Base-by-base conservation (phyloP, 1,140 invertebrate species). In the Watersipora subatra region DNA sequence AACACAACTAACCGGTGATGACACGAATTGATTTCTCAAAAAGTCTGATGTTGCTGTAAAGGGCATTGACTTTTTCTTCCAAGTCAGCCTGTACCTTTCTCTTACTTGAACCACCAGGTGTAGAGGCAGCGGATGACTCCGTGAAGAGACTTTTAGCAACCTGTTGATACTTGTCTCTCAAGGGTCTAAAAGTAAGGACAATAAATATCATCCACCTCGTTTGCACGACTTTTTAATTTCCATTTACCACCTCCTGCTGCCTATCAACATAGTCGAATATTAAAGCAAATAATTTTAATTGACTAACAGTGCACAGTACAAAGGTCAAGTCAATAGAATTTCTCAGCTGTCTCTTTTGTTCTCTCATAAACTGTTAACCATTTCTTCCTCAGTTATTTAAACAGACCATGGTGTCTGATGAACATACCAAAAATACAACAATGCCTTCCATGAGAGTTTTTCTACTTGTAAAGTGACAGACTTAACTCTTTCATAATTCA, bases 41-140 rank as follows among this genome's bases (percentile, higher is more conserved):
- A 22, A 93, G 79, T 68, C 86, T 84, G 28, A 92, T 86, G 74
- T 92, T 90, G 59, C 84, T 74, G 72, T 83, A 81, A 15, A 92
- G 75, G 22, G 85, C 82, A 74, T 89, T 89, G 0, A 94, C 78
- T 73, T 88, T 88, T 66, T 94, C 89, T 79, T 92, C 88, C 27
- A 91, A 76, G 57, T 89, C 87, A 24, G 85, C 85, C 72, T 90
- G 88, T 22, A 12, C 7, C 22, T 25, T 59, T 0, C 86, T 88
- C 77, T 91, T 89, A 68, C 78, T 81, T 34, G 75, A 71, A 12
- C 66, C 70, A 57, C 88, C 82, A 69, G 87, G 78, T 1, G 76
- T 69, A 75, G 83, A 84, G 73, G 85, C 82, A 58, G 84, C 84
- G 28, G 84, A 77, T 69, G 87, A 85, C 71, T 88, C 84, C 19